Evolutionary conservation across 2,797 vertebrate genomes (phyloP).

Genomic region (Sciurus carolinensis): DNA sequence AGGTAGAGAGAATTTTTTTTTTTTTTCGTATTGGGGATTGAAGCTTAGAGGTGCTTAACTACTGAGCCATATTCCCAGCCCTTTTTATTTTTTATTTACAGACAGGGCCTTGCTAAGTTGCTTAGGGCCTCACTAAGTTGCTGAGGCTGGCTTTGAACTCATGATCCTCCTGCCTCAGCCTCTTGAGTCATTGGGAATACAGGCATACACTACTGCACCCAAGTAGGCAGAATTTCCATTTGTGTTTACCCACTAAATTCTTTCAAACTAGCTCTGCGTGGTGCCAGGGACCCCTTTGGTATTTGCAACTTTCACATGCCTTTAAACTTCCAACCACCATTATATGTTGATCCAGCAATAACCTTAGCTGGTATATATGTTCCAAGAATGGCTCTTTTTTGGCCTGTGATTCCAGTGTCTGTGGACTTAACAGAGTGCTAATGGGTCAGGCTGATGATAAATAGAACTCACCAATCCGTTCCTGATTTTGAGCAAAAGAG

Average conservation of each 20-base stretch:
- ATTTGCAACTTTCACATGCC: background rate
- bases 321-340: background rate
- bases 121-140: too few species aligned
- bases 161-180: too few species aligned
- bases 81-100: too few species aligned
- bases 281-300: background rate
- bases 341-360: background rate
- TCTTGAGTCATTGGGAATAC: too few species aligned
- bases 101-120: too few species aligned
- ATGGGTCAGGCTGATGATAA: background rate
- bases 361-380: background rate
- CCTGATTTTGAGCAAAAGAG: background rate
- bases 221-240: background rate
- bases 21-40: too few species aligned
- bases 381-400: background rate
- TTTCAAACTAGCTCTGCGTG: conserved; percentile 21
- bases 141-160: too few species aligned
- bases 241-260: background rate
- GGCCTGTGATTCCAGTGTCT: background rate
- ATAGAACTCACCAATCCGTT: background rate
- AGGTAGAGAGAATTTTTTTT: background rate
- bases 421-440: background rate
- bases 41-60: too few species aligned
- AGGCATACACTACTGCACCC: too few species aligned
- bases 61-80: too few species aligned